A percentile compares a stretch with the other conserved stretches of the same genome.
These are phyloP conservation scores for Tapera naevia DNA, from an alignment of 2,797 vertebrate species.

Conservation along the genomic window DNA sequence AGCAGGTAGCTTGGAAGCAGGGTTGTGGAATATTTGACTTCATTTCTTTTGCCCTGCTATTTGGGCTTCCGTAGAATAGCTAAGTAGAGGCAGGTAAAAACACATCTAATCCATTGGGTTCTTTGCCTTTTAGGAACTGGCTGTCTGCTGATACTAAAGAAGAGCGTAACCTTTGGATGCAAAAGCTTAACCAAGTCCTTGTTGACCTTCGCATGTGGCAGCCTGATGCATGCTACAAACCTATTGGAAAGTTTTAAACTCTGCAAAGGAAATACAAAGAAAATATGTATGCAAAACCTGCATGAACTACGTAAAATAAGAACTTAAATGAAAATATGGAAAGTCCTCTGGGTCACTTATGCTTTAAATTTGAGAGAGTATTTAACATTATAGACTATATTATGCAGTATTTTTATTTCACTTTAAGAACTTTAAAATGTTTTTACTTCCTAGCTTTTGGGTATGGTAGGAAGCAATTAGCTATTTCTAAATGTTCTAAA, in stretches of 20 bases:
- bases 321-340: not conserved
- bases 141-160: slow-evolving; percentile 96
- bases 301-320: not conserved
- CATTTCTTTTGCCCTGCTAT: not conserved
- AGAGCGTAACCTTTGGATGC: slow-evolving; percentile 96
- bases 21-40: not conserved
- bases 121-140: slow-evolving; percentile 87
- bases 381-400: slow-evolving; percentile 68
- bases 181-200: slow-evolving; percentile 92
- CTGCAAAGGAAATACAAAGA: not conserved
- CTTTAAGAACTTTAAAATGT: slow-evolving; percentile 16
- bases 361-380: slow-evolving; percentile 70
- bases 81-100: not conserved
- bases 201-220: slow-evolving; percentile 96
- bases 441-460: slow-evolving; percentile 42
- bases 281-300: not conserved
- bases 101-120: not conserved
- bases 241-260: slow-evolving; percentile 74
- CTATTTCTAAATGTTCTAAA: slow-evolving; percentile 45
- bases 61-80: not conserved
- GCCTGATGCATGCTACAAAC: slow-evolving; percentile 88
- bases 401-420: slow-evolving; percentile 72
- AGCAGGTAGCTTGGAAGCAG: not conserved
- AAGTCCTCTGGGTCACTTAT: slow-evolving; percentile 38
- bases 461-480: slow-evolving; percentile 10